Evolutionary conservation across 2,113 vertebrate species (phyloP).

Genomic region (Alces alces): DNA sequence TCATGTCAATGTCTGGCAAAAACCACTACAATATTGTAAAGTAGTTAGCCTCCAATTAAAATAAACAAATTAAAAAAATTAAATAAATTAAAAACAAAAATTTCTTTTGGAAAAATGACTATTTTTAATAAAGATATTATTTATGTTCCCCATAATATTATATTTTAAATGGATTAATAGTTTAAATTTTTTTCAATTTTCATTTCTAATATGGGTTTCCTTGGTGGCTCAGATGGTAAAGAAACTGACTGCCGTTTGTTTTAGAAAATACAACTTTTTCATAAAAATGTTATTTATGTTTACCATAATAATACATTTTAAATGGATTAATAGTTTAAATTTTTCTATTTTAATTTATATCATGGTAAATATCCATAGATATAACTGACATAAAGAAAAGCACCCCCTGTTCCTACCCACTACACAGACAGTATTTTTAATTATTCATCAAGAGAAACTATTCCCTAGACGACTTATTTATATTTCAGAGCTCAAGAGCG

Average conservation of each 20-base stretch:
- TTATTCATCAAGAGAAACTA: not conserved
- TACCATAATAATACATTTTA: not conserved
- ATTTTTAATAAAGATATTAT: not conserved
- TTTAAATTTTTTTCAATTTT: not conserved
- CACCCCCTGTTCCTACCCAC: not conserved
- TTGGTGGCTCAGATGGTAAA: not conserved
- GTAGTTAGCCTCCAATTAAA: not conserved
- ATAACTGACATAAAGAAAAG: not conserved
- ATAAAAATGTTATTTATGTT: not conserved
- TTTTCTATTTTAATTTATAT: slow-evolving; percentile 1
- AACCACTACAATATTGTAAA: not conserved
- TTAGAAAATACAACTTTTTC: not conserved
- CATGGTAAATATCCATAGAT: not conserved
- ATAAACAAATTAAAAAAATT: not conserved
- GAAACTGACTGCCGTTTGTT: not conserved
- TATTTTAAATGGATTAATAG: not conserved
- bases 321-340: not conserved
- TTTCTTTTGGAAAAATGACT: not conserved
- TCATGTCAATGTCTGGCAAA: not conserved
- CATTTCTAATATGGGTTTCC: not conserved
- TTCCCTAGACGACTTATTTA: not conserved
- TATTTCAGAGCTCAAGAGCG: not conserved
- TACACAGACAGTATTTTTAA: not conserved
- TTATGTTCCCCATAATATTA: not conserved
- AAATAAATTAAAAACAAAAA: not conserved